A percentile compares a stretch with the other conserved stretches of the same genome.
phyloP scores from a whole-genome alignment of 2,797 vertebrate species.

The Gorsachius magnificus region DNA sequence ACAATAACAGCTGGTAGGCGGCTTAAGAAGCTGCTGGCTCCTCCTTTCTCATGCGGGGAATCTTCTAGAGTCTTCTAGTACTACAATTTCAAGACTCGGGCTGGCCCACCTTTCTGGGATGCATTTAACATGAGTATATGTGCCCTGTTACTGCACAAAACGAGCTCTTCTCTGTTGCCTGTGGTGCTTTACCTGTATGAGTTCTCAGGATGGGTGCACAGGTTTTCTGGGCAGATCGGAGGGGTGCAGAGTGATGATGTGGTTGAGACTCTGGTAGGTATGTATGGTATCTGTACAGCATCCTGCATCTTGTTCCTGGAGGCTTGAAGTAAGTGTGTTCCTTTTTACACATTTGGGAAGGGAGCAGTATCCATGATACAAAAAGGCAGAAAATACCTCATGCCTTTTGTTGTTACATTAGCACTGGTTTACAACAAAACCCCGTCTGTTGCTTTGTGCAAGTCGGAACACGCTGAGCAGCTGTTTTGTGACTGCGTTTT shows the following conservation, averaged over 20 bases:
- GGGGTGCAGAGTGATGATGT: not conserved
- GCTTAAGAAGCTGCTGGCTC: not conserved
- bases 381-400: not conserved
- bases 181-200: not conserved
- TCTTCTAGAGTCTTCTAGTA: not conserved
- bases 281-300: not conserved
- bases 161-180: not conserved
- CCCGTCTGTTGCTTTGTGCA: not conserved
- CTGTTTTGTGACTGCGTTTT: not conserved
- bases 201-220: not conserved
- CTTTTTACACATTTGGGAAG: not conserved
- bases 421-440: not conserved
- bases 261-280: not conserved
- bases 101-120: not conserved
- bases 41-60: not conserved
- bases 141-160: not conserved
- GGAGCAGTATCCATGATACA: rapidly evolving
- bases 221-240: not conserved
- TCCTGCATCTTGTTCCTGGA: not conserved
- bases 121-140: rapidly evolving
- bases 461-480: not conserved
- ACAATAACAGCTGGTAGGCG: not conserved
- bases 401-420: not conserved
- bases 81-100: rapidly evolving
- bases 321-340: not conserved